Conservation (phyloP, 1,140 invertebrate species). For the Drosophila asahinai region DNA sequence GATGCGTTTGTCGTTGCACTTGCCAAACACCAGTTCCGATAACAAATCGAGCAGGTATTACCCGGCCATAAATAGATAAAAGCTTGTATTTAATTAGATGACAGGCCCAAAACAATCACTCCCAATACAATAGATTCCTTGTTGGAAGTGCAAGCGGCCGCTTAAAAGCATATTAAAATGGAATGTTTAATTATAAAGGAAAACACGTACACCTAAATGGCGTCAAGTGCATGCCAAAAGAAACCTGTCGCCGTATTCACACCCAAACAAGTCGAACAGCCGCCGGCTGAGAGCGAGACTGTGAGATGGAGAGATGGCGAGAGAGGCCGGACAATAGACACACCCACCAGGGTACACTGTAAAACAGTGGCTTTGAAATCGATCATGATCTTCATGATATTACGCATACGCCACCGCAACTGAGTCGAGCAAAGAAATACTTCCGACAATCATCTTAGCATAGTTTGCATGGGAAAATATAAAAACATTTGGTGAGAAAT, state of each 20-base stretch:
- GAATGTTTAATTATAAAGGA: constrained; percentile 60
- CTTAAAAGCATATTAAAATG: constrained; percentile 44
- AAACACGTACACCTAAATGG: constrained; percentile 58
- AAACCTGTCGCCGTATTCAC: constrained; percentile 68
- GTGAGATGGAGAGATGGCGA: constrained; percentile 11
- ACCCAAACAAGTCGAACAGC: constrained; percentile 44
- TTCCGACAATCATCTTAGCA: too few species aligned
- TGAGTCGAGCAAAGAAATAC: too few species aligned
- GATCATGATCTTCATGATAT: too few species aligned
- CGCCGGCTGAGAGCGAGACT: constrained; percentile 10
- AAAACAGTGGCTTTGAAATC: neutral
- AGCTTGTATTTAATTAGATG: constrained; percentile 10
- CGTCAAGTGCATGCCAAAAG: constrained; percentile 66
- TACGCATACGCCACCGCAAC: too few species aligned
- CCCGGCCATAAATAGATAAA: constrained; percentile 26
- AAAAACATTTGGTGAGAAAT: too few species aligned
- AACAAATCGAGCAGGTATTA: constrained; percentile 23
- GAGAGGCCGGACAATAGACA: constrained; percentile 37
- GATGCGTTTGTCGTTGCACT: constrained; percentile 45
- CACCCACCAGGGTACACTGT: constrained; percentile 51
- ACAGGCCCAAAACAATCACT: neutral
- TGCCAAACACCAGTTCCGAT: constrained; percentile 45
- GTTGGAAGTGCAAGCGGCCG: constrained; percentile 23
- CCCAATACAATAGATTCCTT: constrained; percentile 25
- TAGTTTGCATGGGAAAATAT: neutral